Base-by-base conservation (phyloP, 2,888 invertebrate genomes). In the Syritta pipiens region DNA sequence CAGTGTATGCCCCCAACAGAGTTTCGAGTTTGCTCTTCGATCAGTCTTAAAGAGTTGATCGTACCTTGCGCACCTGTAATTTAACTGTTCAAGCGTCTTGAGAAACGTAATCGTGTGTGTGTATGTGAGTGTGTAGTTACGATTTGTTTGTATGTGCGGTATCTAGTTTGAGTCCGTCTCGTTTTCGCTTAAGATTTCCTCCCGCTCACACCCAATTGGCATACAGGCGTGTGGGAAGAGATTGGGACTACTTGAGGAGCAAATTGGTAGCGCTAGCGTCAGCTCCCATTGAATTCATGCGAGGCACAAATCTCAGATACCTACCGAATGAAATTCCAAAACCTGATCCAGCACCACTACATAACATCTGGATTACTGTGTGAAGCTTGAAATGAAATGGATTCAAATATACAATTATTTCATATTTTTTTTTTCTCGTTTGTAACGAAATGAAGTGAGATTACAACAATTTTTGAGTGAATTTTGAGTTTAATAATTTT, bases 251-350 rank as follows among this genome's bases (percentile, higher is more conserved):
- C 88, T 88, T 86, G 88, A 88, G 88, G 88, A 88, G 88, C 88
- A 87, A 88, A 87, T 86, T 88, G 88, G 88, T 88, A 88, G 88
- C 88, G 88, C 88, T 87, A 87, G 87, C 87, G 88, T 88, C 88
- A 88, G 88, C 88, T 88, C 88, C 88, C 86, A 88, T 88, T 88
- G 74, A 79, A 79, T 79, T 79, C 74, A 79, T 79, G 46, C 62
- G 57, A 79, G 67, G 57, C 79, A 67, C 79, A 79, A 79, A 79
- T 79, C 79, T 79, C 79, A 74, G 74, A 79, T 72, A 74, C 74
- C 79, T 79, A 79, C 79, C 74, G 79, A 74, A 74, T 79, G 79
- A 74, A 79, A 79, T 79, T 74, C 79, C 74, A 79, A 79, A 79
- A 79, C 79, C 79, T 79, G 79, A 79, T 79, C 72, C 79, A 63